Conservation (phyloP, 2,888 invertebrate genomes). For the Eubasilissa splendida region DNA sequence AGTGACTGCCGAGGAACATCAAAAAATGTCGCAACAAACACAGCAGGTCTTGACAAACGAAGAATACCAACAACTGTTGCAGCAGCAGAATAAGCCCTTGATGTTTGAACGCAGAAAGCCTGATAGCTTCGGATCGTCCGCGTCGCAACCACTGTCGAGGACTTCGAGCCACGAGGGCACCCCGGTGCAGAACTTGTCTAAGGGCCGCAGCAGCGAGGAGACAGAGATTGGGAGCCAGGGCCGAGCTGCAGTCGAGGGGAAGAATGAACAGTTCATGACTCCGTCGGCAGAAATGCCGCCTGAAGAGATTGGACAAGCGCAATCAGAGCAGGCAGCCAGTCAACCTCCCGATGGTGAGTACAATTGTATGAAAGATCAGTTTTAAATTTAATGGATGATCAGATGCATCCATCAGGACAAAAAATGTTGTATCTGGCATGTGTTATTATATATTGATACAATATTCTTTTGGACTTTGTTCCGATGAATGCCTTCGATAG, state of each 20-base stretch:
- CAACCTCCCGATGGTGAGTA: constrained; percentile 41
- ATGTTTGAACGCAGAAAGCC: constrained; percentile 46
- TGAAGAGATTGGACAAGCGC: constrained; percentile 59
- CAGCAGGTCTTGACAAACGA: constrained; percentile 25
- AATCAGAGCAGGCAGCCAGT: constrained; percentile 13
- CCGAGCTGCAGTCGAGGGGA: not conserved
- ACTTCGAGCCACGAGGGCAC: constrained; percentile 73
- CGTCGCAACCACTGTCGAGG: constrained; percentile 67
- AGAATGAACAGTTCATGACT: constrained; percentile 68
- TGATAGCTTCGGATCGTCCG: constrained; percentile 56
- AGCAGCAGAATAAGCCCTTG: constrained; percentile 10
- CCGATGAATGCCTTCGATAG: too few relatives aligned
- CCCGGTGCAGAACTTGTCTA: constrained; percentile 64
- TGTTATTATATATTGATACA: too few relatives aligned
- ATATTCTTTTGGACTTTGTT: too few relatives aligned
- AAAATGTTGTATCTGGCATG: too few relatives aligned
- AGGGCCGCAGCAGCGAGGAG: constrained; percentile 37
- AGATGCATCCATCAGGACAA: too few relatives aligned
- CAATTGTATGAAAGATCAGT: not conserved
- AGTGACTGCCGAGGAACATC: constrained; percentile 42
- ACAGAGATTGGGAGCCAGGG: constrained; percentile 34
- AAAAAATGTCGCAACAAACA: constrained; percentile 14
- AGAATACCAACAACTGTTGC: not conserved
- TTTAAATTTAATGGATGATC: too few relatives aligned
- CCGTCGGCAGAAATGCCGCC: constrained; percentile 69